Conservation (phyloP, 1,140 invertebrate genomes). For the Trypoxylus dichotomus region DNA sequence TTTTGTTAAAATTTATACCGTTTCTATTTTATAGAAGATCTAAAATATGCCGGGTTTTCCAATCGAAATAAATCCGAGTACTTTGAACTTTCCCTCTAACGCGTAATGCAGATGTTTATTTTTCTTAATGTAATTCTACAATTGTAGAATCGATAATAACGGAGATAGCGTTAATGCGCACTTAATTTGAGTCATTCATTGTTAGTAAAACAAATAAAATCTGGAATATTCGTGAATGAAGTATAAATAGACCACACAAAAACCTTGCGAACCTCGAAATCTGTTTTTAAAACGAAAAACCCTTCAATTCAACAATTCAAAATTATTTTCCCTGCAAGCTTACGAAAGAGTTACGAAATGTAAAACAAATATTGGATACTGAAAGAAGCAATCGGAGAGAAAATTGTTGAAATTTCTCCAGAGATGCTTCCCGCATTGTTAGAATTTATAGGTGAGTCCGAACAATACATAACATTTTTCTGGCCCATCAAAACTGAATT, state of each 20-base stretch:
- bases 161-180: too few species aligned
- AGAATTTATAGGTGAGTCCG: not conserved
- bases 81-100: too few species aligned
- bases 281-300: not conserved
- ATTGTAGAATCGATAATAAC: too few species aligned
- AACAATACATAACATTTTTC: not conserved
- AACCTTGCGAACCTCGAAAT: not conserved
- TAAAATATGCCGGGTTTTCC: too few species aligned
- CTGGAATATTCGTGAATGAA: not conserved
- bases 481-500: too few species aligned
- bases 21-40: too few species aligned
- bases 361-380: constrained; percentile 15
- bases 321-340: not conserved
- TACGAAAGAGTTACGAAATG: not conserved
- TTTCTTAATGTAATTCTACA: too few species aligned
- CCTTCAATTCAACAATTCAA: not conserved
- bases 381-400: constrained; percentile 4
- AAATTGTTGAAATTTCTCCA: constrained; percentile 17
- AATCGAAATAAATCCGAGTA: too few species aligned
- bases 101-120: too few species aligned
- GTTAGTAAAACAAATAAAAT: too few species aligned
- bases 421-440: constrained; percentile 1
- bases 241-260: not conserved
- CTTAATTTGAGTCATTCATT: too few species aligned
- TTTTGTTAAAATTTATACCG: too few species aligned